A percentile compares a stretch with the other conserved stretches of the same genome.
Conservation (phyloP, 2,113 vertebrate species). For the Suricata suricatta region DNA sequence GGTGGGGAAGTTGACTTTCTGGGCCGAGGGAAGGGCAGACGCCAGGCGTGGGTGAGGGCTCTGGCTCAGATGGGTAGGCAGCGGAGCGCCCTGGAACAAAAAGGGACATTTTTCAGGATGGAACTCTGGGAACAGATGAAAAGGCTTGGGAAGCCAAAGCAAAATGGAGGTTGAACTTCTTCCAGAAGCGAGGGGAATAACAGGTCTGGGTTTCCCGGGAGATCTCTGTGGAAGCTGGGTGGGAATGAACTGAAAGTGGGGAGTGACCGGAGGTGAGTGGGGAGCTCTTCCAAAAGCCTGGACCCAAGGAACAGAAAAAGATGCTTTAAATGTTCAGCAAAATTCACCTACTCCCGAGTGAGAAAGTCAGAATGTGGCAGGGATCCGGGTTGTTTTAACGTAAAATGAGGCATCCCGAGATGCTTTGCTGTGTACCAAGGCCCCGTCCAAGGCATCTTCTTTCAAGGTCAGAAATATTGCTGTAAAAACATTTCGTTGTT, state of each 20-base stretch:
- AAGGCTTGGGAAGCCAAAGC: not conserved
- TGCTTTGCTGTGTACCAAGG: not conserved
- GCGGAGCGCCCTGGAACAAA: too few species aligned
- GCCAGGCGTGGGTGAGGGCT: not conserved
- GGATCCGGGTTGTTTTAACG: not conserved
- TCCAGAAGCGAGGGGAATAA: not conserved
- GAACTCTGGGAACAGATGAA: not conserved
- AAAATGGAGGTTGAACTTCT: not conserved
- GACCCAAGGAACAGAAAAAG: not conserved
- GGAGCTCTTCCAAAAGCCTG: not conserved
- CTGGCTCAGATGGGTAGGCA: not conserved
- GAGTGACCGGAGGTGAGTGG: not conserved
- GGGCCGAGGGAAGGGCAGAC: not conserved
- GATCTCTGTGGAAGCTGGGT: not conserved
- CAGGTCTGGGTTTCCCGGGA: not conserved
- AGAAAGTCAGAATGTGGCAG: not conserved
- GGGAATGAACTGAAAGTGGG: not conserved
- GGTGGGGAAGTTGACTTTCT: not conserved
- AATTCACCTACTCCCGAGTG: not conserved
- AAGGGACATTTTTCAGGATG: not conserved
- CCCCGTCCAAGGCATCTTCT: not conserved
- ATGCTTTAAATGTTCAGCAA: not conserved
- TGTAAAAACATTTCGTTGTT: not conserved
- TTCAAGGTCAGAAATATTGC: not conserved
- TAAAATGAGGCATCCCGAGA: not conserved